These are phyloP conservation scores for Cheilosia grossa DNA, from an alignment of 2,888 invertebrate species.

Conservation along the genomic window DNA sequence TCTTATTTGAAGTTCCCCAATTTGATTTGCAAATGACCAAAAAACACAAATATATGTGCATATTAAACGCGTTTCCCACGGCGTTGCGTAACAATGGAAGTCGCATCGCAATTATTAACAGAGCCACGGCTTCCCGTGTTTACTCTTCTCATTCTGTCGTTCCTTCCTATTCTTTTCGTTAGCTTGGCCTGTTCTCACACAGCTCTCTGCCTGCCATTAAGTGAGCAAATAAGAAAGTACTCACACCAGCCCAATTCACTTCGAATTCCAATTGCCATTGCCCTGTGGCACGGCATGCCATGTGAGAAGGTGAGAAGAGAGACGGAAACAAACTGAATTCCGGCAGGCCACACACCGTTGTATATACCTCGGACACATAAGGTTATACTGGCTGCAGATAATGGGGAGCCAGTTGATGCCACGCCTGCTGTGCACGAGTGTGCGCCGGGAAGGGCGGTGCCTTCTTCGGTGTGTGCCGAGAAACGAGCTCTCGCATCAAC, in stretches of 20 bases:
- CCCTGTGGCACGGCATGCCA: neutral
- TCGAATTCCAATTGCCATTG: slow-evolving; percentile 21
- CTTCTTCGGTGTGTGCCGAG: slow-evolving; percentile 2
- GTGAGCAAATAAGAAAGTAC: slow-evolving; percentile 68
- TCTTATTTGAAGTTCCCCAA: slow-evolving; percentile 48
- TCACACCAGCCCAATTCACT: slow-evolving; percentile 46
- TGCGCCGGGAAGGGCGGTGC: slow-evolving; percentile 53
- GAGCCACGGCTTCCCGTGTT: slow-evolving; percentile 78
- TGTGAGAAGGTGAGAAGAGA: slow-evolving; percentile 17
- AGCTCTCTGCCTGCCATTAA: slow-evolving; percentile 59
- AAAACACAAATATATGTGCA: slow-evolving; percentile 65
- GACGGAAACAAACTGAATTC: slow-evolving; percentile 46
- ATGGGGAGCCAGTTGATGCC: slow-evolving; percentile 61
- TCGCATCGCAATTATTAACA: slow-evolving; percentile 76
- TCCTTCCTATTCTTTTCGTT: slow-evolving; percentile 62
- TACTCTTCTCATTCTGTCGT: slow-evolving; percentile 56
- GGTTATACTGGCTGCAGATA: slow-evolving; percentile 17
- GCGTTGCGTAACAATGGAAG: slow-evolving; percentile 80
- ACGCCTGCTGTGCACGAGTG: slow-evolving; percentile 60
- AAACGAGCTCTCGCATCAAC: slow-evolving; percentile 53
- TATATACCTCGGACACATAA: slow-evolving; percentile 38
- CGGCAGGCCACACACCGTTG: slow-evolving; percentile 65
- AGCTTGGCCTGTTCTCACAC: slow-evolving; percentile 51
- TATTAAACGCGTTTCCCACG: slow-evolving; percentile 72
- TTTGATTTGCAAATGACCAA: slow-evolving; percentile 55